Evolutionary conservation across 2,797 vertebrate species (phyloP), one percentile per base, ranked within the genome.

Genomic region (Karalla daura): DNA sequence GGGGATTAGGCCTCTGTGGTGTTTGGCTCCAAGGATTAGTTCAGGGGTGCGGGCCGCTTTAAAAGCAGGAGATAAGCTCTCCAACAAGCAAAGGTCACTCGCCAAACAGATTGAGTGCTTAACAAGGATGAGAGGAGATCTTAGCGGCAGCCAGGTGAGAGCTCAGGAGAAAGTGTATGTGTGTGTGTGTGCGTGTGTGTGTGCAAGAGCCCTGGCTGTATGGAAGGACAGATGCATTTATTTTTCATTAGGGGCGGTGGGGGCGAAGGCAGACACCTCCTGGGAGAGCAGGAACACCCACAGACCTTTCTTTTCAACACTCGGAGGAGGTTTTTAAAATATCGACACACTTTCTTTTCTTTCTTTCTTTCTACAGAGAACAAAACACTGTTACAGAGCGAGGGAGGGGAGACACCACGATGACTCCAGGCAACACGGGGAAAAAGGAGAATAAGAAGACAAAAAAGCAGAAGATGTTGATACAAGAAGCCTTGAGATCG

Each of bases 11-110:
- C 24, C 13, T n/a, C n/a, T 0, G 63, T 40, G 45, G 72, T 76
- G 84, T 85, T 81, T 84, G 84, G 81, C 81, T 88, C 54, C 47
- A 37, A 55, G 86, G 89, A 89, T 89, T 90, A 89, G 85, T 85
- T 85, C 63, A 80, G 54, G 81, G 80, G 71, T 82, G 66, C 70
- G 56, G 80, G 73, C 66, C 12, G 30, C 81, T 86, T 86, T 76
- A 83, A 86, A 88, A 87, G 84, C 73, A 70, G 35, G 56, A 72
- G 86, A 87, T 91, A 89, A 91, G 84, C 90, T 84, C 83, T 79
- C 43, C 80, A 72, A 85, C 78, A 80, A 85, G 70, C 73, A 85
- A 87, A 89, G 90, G 88, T 90, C 85, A 84, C 70, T 85, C 67
- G 56, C 76, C 85, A 85, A 88, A 86, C 85, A 86, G 82, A 90